Conservation (phyloP, 2,888 invertebrate species). For the Drosophila paramelanica region DNA sequence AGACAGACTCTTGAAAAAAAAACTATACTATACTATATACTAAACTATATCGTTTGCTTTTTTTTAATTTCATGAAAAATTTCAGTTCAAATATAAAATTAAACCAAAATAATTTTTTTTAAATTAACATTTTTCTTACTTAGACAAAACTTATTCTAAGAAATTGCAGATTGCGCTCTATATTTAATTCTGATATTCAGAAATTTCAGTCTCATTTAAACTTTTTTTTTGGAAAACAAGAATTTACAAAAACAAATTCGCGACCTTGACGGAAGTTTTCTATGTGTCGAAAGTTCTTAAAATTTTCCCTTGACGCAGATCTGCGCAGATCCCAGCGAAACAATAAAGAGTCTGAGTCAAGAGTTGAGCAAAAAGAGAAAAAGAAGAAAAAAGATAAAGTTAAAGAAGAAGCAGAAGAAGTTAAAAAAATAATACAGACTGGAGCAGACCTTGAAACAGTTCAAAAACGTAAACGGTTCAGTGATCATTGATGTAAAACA, state of each 20-base stretch:
- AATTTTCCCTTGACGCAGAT: background rate
- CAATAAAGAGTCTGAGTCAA: slow-evolving; percentile 1
- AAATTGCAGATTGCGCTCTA: no score
- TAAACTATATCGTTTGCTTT: no score
- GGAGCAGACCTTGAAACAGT: slow-evolving; percentile 85
- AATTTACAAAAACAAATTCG: background rate
- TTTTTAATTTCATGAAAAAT: no score
- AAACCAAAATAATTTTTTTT: no score
- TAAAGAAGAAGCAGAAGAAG: slow-evolving; percentile 10
- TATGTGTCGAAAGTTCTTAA: background rate
- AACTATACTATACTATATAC: no score
- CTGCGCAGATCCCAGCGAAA: slow-evolving; percentile 12
- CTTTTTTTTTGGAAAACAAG: no score
- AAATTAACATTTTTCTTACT: no score
- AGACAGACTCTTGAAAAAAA: no score
- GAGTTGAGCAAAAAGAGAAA: slow-evolving; percentile 7
- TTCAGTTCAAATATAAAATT: no score
- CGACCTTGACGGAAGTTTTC: background rate
- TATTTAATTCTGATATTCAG: no score
- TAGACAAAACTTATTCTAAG: no score
- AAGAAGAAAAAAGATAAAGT: background rate
- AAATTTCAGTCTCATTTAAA: no score
- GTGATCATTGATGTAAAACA: slow-evolving; percentile 84
- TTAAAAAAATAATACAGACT: slow-evolving; percentile 30
- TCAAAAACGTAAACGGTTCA: slow-evolving; percentile 85